These are phyloP conservation scores for Empidonax alnorum DNA, from an alignment of 2,113 vertebrate species.

Conservation along the genomic window DNA sequence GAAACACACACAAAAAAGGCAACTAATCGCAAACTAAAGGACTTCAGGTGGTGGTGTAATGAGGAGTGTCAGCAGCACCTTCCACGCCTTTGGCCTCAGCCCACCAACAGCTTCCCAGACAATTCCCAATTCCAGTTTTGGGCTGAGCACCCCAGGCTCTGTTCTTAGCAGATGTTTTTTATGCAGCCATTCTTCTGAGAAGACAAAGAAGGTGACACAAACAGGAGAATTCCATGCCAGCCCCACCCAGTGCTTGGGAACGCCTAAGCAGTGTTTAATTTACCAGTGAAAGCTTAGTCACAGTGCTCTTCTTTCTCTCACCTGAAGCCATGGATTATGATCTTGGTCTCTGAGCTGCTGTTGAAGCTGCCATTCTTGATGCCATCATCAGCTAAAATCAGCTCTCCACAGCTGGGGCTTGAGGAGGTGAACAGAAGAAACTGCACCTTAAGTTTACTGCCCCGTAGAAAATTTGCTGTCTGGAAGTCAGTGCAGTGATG, in stretches of 20 bases:
- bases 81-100: background rate
- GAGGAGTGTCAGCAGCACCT: background rate
- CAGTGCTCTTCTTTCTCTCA: slow-evolving; percentile 48
- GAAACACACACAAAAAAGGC: background rate
- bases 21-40: background rate
- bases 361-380: slow-evolving; percentile 81
- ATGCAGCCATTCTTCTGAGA: background rate
- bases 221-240: background rate
- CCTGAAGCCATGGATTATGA: slow-evolving; percentile 97
- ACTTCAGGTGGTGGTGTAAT: background rate
- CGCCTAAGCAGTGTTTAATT: background rate
- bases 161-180: background rate
- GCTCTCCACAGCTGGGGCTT: slow-evolving; percentile 77
- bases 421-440: slow-evolving; percentile 86
- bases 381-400: slow-evolving; percentile 65
- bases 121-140: background rate
- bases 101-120: background rate
- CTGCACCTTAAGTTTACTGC: slow-evolving; percentile 76
- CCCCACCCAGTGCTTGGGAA: background rate
- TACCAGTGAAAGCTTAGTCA: background rate
- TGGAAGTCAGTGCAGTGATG: slow-evolving; percentile 74
- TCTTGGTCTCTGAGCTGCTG: slow-evolving; percentile 81
- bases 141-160: background rate
- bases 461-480: slow-evolving; percentile 64
- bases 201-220: background rate